A percentile compares a stretch with the other conserved stretches of the same genome.
Evolutionary conservation across 2,888 invertebrate genomes (phyloP).

Genomic region (Tiliacea aurago): DNA sequence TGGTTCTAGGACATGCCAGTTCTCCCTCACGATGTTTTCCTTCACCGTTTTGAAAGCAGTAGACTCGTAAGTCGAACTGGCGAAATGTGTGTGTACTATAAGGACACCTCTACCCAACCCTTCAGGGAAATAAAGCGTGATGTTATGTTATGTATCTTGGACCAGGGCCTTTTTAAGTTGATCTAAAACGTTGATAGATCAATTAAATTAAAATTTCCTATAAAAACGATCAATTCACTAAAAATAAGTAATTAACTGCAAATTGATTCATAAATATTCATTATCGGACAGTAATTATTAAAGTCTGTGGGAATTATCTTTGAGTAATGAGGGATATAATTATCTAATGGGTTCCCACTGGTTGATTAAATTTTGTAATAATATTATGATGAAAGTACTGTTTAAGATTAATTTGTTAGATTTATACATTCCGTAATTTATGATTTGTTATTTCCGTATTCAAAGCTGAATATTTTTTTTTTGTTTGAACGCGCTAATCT

Average conservation of each 20-base stretch:
- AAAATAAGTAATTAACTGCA: constrained; percentile 45
- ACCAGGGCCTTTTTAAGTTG: neutral
- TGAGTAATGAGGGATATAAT: constrained; percentile 27
- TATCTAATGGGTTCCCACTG: constrained; percentile 1
- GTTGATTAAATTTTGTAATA: constrained; percentile 30
- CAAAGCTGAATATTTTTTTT: too few relatives aligned
- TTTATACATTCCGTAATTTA: constrained; percentile 20
- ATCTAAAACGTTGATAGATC: constrained; percentile 20
- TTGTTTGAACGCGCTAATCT: too few relatives aligned
- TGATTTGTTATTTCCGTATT: constrained; percentile 2
- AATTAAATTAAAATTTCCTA: constrained; percentile 27
- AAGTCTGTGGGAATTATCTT: constrained; percentile 35
- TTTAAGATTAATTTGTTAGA: constrained; percentile 1
- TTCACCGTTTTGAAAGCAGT: too few relatives aligned
- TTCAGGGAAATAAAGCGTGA: too few relatives aligned
- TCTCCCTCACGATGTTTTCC: too few relatives aligned
- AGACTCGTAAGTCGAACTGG: too few relatives aligned
- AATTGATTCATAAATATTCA: constrained; percentile 62
- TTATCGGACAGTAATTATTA: constrained; percentile 40
- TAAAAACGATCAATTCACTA: constrained; percentile 23
- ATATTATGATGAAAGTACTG: constrained; percentile 6
- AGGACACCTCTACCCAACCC: too few relatives aligned
- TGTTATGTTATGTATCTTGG: neutral
- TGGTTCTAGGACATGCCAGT: too few relatives aligned
- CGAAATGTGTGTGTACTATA: too few relatives aligned